Percentiles rank a stretch among this genome's conserved stretches.
phyloP scores from a whole-genome alignment of 2,797 vertebrate species.

The Brotula barbata region DNA sequence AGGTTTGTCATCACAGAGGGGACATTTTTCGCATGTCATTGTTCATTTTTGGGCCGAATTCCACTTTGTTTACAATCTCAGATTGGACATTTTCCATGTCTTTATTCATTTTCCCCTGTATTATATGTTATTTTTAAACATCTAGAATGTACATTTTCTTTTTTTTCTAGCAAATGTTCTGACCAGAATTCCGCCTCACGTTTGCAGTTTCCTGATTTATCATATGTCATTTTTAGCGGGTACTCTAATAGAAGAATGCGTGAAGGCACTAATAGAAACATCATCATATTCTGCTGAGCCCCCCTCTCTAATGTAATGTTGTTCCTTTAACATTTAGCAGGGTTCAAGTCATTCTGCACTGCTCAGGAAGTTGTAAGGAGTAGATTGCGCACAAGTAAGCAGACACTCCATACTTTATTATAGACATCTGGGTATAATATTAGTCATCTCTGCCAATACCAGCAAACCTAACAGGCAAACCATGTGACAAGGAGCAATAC shows the following conservation, averaged over 20 bases:
- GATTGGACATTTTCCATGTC: neutral
- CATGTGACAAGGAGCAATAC: slow-evolving; percentile 78
- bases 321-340: slow-evolving; percentile 79
- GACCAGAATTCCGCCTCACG: no score
- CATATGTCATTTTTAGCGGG: no score
- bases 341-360: slow-evolving; percentile 78
- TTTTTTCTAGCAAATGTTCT: no score
- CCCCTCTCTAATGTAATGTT: slow-evolving; percentile 67
- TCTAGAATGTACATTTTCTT: no score
- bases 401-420: slow-evolving; percentile 83
- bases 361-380: slow-evolving; percentile 76
- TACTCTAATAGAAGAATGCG: neutral
- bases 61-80: no score
- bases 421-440: slow-evolving; percentile 85
- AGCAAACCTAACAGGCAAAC: slow-evolving; percentile 78
- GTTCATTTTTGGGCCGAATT: no score
- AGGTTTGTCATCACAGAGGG: no score
- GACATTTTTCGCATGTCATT: no score
- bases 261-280: slow-evolving; percentile 66
- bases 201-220: no score
- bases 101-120: no score
- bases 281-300: slow-evolving; percentile 78
- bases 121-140: no score
- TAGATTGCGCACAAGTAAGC: slow-evolving; percentile 79
- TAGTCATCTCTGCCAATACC: slow-evolving; percentile 84